Evolutionary conservation across 2,797 vertebrate species (phyloP), one percentile per base, ranked within the genome.

Genomic region (Clarias platycephalus): DNA sequence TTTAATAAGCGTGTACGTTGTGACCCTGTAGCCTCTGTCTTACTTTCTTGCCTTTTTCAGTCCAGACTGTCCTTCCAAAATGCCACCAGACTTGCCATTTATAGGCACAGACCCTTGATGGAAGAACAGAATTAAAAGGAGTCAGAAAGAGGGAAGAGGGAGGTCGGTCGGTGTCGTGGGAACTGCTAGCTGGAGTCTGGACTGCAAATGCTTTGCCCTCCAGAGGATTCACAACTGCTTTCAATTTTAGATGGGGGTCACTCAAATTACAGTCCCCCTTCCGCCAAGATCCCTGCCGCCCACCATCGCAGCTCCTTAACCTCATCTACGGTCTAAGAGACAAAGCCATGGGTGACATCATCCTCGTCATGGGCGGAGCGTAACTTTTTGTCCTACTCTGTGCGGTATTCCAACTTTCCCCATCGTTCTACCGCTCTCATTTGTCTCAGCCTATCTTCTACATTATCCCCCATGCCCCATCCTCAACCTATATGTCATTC

Each of bases 161-260:
- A 92, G 91, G 90, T 91, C 89, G 86, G 81, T 82, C 80, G 82
- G 89, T 92, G 91, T 91, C 90, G 91, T 92, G 91, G 91, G 91
- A 92, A 92, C 89, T 28, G 77, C 71, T 71, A 86, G 86, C 72
- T 0, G 83, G 83, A 90, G 89, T 88, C 89, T 90, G 84, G 84
- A 89, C 88, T 68, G 87, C 87, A 75, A 88, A 83, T 87, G 85
- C 80, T 86, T 87, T 67, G 78, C 78, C 84, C 88, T 88, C 87
- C 20, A 82, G 88, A 91, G 89, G 81, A 89, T 90, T 89, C 88
- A 83, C 91, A 92, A 92, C 91, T 92, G 91, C 89, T 92, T 92
- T 92, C 90, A 92, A 92, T 92, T 91, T 92, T 87, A 84, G 89
- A 89, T 28, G 84, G 87, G 87, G 91, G 90, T 91, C 91, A 91